Conservation (phyloP, 2,113 vertebrate genomes). For the Tragelaphus buxtoni region DNA sequence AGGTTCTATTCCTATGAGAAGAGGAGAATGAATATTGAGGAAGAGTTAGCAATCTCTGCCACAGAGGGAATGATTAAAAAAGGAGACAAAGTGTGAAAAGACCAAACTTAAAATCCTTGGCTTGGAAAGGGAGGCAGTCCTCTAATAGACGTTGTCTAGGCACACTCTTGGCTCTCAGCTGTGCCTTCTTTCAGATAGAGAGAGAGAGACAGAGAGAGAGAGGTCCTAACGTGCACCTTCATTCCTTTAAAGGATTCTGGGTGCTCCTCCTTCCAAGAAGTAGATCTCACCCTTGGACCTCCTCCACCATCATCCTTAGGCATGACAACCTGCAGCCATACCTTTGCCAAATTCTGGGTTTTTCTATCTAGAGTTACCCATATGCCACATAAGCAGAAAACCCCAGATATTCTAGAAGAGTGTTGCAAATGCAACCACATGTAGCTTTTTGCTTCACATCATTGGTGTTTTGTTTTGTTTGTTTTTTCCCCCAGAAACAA, state of each 20-base stretch:
- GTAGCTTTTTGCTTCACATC: not conserved
- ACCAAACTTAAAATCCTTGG: not conserved
- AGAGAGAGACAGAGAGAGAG: too few relatives aligned
- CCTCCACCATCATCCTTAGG: not conserved
- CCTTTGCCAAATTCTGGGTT: not conserved
- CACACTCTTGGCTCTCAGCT: not conserved
- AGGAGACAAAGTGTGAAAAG: not conserved
- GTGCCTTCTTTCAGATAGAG: not conserved
- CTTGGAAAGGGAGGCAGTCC: not conserved
- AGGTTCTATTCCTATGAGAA: not conserved
- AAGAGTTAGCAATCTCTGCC: not conserved
- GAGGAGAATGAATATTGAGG: not conserved
- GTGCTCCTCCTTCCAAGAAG: not conserved
- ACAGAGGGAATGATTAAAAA: not conserved
- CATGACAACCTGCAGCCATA: not conserved
- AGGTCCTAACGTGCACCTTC: not conserved
- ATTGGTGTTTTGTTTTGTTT: not conserved
- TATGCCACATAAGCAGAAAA: not conserved
- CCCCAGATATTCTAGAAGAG: not conserved
- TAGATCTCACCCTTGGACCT: not conserved
- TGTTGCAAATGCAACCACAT: not conserved
- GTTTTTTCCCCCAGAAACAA: not conserved
- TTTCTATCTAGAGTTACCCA: not conserved
- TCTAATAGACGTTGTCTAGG: not conserved
- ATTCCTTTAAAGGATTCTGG: not conserved